Percentiles rank a stretch among this genome's conserved stretches.
Evolutionary conservation across 2,797 vertebrate species (phyloP).

Genomic region (Neosilurus hyrtlii): DNA sequence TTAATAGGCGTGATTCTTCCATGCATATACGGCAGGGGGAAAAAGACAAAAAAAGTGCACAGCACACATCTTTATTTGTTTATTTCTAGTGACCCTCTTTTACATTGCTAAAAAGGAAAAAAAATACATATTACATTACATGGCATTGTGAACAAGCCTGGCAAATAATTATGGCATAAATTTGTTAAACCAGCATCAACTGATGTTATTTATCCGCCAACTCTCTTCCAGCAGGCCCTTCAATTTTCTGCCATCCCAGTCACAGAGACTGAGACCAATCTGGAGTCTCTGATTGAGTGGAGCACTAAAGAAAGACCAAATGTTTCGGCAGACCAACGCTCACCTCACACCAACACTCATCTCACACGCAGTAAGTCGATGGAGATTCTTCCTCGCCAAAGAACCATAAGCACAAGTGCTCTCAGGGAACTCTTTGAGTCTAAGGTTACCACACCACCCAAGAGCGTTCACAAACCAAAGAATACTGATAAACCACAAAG

Average conservation of each 20-base stretch:
- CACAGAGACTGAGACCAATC: slow-evolving; percentile 25
- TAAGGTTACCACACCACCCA: slow-evolving; percentile 42
- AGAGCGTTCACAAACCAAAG: slow-evolving; percentile 30
- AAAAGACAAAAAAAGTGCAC: no score
- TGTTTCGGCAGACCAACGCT: background rate
- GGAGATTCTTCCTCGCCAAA: slow-evolving; percentile 60
- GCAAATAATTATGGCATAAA: background rate
- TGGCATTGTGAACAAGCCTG: no score
- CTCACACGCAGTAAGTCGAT: slow-evolving; percentile 69
- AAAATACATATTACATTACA: no score
- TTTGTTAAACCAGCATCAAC: background rate
- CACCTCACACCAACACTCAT: slow-evolving; percentile 4
- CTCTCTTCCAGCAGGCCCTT: slow-evolving; percentile 44
- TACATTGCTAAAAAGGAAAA: no score
- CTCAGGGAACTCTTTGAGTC: slow-evolving; percentile 71
- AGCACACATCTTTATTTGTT: no score
- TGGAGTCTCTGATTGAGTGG: slow-evolving; percentile 49
- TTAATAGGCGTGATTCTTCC: no score
- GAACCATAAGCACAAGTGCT: slow-evolving; percentile 55
- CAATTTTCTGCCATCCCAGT: slow-evolving; percentile 27
- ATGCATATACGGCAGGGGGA: no score
- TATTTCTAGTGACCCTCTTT: no score
- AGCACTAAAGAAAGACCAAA: slow-evolving; percentile 45
- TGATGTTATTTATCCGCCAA: background rate
- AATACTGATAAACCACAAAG: slow-evolving; percentile 14